Base-by-base conservation (phyloP, 2,797 vertebrate species). In the Cryptoblepharus egeriae region DNA sequence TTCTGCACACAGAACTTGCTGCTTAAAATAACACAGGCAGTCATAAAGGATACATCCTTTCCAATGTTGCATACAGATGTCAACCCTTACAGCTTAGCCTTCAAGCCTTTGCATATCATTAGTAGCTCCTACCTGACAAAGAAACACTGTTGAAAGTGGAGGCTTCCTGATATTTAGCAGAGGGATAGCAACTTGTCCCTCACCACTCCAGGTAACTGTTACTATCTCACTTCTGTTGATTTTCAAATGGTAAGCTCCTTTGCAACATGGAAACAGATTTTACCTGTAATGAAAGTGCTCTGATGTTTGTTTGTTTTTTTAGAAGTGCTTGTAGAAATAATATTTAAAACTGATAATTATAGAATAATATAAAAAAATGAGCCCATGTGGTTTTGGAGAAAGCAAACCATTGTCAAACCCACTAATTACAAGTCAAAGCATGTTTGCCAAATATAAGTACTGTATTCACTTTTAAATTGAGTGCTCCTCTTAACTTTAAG, bases 1-100 rank as follows among this genome's bases (percentile, higher is more conserved):
- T 81, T 91, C 55, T 78, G 78, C 52, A 88, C 77, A 82, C 55
- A 77, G 68, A 90, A 81, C 1, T 81, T 75, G 35, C n/a, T 77
- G 79, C 73, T 52, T 39, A 81, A 42, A 45, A 89, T 77, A 85
- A 90, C 80, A 77, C 73, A 71, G 15, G 1, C 57, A 28, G 6
- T 45, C 37, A 87, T 68, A 57, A 68, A 84, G 83, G 88, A 82
- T n/a, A 39, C 13, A 77, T 83, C 80, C 77, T 77, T 37, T 42
- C 61, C 42, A 77, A n/a, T 57, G 85, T 80, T 69, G 75, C 70
- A 78, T 57, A 49, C 22, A 83, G 82, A 22, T 80, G 74, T 70
- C 76, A 85, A 73, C 77, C 76, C 26, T 84, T 81, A 57, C 20
- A 80, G 65, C 79, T 77, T 85, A 68, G 24, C n/a, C 68, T 87